Base-by-base conservation (phyloP, 2,797 vertebrate genomes). In the Euthynnus affinis region DNA sequence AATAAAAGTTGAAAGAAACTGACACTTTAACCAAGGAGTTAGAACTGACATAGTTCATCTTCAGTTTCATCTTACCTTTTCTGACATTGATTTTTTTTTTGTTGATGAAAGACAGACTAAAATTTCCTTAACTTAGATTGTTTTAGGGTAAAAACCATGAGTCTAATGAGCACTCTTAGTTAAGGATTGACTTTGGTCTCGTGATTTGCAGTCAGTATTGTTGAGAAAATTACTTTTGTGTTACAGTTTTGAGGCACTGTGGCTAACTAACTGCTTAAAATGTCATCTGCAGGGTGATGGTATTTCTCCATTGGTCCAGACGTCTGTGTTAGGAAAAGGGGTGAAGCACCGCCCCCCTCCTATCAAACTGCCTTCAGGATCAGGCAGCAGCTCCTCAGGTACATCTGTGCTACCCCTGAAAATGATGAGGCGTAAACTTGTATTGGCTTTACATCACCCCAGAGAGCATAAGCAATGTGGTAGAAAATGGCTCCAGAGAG, bases 271-370 rank as follows among this genome's bases (percentile, higher is more conserved):
- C 10, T 27, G 23, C 1, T 67, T 69, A 17, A 9, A 22, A 48
- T 85, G n/a, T 75, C 18, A 2, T 85, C 48, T 75, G 66, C 94
- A 99, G 96, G 92, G 96, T 40, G 97, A 99, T 81, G 95, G 95
- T 52, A 85, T 97, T 82, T 96, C 97, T 70, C 90, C 96, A 44
- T 94, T 97, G 73, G 94, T 98, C 91, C 98, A 99, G 93, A 96
- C 96, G 63, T 97, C 97, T 68, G 90, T 97, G 62, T 83, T 99
- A 88, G 98, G 98, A 55, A 99, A 99, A 92, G 97, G 97, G 76
- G 96, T 97, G 82, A 99, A 98, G 92, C 97, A 98, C 91, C 95
- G 97, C 82, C 98, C 98, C 53, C 97, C 98, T 89, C 98, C 98
- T 64, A 98, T 99, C 91, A 99, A 98, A 95, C 96, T 99, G 91